Evolutionary conservation across 2,888 invertebrate species (phyloP).

Genomic region (Scaptomyza reducta): DNA sequence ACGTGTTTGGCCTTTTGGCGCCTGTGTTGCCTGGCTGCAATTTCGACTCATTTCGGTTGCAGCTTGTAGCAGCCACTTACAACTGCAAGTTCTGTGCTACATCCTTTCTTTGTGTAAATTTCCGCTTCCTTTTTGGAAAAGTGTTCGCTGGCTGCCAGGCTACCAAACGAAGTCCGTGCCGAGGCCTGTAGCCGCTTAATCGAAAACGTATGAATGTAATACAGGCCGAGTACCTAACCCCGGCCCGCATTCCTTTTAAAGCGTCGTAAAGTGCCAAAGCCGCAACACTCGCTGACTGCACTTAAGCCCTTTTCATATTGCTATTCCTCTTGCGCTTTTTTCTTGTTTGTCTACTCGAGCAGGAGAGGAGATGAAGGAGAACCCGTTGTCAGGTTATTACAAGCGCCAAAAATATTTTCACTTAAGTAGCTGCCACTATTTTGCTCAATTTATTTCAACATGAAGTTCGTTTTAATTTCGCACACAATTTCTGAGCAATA

Average conservation of each 20-base stretch:
- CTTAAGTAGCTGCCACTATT: conserved; percentile 79
- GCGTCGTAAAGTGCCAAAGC: conserved; percentile 34
- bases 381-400: conserved; percentile 70
- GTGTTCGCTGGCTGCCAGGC: conserved; percentile 44
- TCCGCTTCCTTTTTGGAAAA: conserved; percentile 63
- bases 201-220: conserved; percentile 77
- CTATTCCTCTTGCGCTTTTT: conserved; percentile 37
- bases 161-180: conserved; percentile 42
- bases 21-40: conserved; percentile 53
- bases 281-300: conserved; percentile 57
- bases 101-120: conserved; percentile 78
- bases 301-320: conserved; percentile 68
- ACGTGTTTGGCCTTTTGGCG: conserved; percentile 57
- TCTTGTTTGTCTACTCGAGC: conserved; percentile 10
- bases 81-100: conserved; percentile 67
- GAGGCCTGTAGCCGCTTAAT: conserved; percentile 58
- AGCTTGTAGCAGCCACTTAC: conserved; percentile 45
- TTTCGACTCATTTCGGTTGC: conserved; percentile 67
- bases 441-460: conserved; percentile 76
- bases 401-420: conserved; percentile 75
- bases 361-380: conserved; percentile 1
- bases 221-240: conserved; percentile 26
- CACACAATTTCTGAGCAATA: conserved; percentile 48
- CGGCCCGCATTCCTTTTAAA: conserved; percentile 5
- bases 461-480: conserved; percentile 63